phyloP scores from a whole-genome alignment of 2,797 vertebrate species.

The Nasua narica region DNA sequence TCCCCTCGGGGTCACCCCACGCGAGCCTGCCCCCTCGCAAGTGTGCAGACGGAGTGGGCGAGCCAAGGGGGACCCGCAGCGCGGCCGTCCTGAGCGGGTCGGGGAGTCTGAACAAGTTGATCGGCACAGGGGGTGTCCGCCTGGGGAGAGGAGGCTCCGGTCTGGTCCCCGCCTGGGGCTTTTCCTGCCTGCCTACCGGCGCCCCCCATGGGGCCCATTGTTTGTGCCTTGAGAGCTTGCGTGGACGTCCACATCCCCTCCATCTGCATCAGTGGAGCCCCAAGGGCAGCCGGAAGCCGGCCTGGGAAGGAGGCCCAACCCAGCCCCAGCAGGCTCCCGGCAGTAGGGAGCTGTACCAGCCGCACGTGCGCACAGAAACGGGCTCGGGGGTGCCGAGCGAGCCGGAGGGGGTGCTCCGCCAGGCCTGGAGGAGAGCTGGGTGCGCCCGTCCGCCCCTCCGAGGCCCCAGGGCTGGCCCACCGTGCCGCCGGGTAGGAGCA shows the following conservation, averaged over 20 bases:
- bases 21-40: too few relatives aligned
- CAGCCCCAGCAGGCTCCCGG: neutral
- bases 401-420: neutral
- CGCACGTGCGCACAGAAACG: neutral
- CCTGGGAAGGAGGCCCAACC: neutral
- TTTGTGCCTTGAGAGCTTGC: neutral
- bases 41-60: neutral
- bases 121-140: fast-evolving
- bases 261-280: neutral
- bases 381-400: fast-evolving
- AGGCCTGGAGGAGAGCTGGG: neutral
- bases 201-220: too few relatives aligned
- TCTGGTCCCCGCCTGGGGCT: too few relatives aligned
- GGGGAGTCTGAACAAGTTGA: fast-evolving
- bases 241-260: neutral
- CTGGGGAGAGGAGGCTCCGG: neutral
- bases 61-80: neutral
- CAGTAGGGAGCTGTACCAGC: neutral
- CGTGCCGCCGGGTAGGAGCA: neutral
- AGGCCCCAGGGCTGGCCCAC: neutral
- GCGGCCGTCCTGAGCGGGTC: fast-evolving
- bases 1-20: neutral
- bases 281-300: neutral
- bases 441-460: neutral
- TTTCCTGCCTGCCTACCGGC: too few relatives aligned